Base-by-base conservation (phyloP, 2,888 invertebrate genomes). In the Lydus trimaculatus region DNA sequence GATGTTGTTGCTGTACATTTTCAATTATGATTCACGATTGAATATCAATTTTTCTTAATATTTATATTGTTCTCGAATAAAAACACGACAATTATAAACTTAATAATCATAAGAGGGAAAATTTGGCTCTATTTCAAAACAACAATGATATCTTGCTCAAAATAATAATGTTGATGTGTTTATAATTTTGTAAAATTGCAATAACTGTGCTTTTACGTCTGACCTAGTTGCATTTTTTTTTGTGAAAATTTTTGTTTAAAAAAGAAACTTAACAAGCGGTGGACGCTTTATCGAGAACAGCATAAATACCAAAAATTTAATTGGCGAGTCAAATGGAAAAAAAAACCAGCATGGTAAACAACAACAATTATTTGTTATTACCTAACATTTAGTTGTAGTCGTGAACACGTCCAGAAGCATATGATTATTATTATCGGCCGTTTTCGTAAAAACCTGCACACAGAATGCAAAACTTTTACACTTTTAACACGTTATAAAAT, bases 351-450 rank as follows among this genome's bases (percentile, higher is more conserved):
- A 63, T 23, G 39, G 61, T 61, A 60, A 64, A 63, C 43, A 52
- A 62, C 43, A 67, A 64, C 58, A 64, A 48, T 61, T 23, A 48
- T 11, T 66, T 59, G 64, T 73, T 71, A 74, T 84, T 83, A 85
- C 85, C 84, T 84, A 85, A 82, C 83, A 83, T 74, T 83, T 83
- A 81, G 83, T 81, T 77, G 43, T 43, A 17, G 77, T 79, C 72
- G 82, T 80, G 77, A 82, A 80, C 73, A 83, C 75, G 76, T 84
- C 83, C 81, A 82, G 79, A 76, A 84, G 82, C 79, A 84, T 76
- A 78, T 79, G 81, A 77, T 84, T 84, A 82, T 84, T 84, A 75
- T 83, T 83, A 81, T 84, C 84, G 81, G 79, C 72, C 67, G 75
- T 70, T 74, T 80, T 79, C 69, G 82, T 73, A 81, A 83, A 84